These are phyloP conservation scores for Elmis aenea DNA, from an alignment of 2,888 invertebrate genomes.

Conservation along the genomic window DNA sequence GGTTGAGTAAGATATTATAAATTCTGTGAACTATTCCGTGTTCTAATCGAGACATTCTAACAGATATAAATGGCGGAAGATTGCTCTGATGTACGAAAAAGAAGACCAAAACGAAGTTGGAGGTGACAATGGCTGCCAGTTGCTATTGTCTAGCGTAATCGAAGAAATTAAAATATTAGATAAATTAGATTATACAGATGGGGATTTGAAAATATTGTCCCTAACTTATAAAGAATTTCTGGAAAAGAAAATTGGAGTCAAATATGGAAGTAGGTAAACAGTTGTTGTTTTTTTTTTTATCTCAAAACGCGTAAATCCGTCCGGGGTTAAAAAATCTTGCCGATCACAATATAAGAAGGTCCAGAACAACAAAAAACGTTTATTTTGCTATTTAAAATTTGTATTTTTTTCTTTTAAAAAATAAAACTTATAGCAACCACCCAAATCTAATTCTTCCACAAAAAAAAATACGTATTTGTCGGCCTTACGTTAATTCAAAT, in stretches of 20 bases:
- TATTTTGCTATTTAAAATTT: too few species aligned
- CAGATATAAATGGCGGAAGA: conserved; percentile 69
- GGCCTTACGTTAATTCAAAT: too few species aligned
- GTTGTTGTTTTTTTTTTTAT: conserved; percentile 1
- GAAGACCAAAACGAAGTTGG: conserved; percentile 62
- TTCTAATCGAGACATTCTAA: neutral
- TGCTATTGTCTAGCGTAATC: conserved; percentile 71
- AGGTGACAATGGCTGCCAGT: conserved; percentile 69
- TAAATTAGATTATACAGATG: conserved; percentile 50
- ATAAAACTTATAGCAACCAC: too few species aligned
- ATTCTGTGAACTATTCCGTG: conserved; percentile 2
- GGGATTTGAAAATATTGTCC: conserved; percentile 56
- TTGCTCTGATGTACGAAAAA: conserved; percentile 71
- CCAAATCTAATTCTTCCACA: too few species aligned
- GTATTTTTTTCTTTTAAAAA: too few species aligned
- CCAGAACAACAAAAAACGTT: too few species aligned
- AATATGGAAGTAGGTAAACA: conserved; percentile 64
- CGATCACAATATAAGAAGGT: too few species aligned
- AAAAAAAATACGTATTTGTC: too few species aligned
- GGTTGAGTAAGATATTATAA: conserved; percentile 54
- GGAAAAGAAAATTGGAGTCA: conserved; percentile 60
- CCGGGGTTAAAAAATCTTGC: too few species aligned
- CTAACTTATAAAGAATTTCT: conserved; percentile 58
- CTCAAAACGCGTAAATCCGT: too few species aligned
- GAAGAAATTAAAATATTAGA: conserved; percentile 49